These are phyloP conservation scores for Nowickia ferox DNA, from an alignment of 2,888 invertebrate genomes.

Conservation along the genomic window DNA sequence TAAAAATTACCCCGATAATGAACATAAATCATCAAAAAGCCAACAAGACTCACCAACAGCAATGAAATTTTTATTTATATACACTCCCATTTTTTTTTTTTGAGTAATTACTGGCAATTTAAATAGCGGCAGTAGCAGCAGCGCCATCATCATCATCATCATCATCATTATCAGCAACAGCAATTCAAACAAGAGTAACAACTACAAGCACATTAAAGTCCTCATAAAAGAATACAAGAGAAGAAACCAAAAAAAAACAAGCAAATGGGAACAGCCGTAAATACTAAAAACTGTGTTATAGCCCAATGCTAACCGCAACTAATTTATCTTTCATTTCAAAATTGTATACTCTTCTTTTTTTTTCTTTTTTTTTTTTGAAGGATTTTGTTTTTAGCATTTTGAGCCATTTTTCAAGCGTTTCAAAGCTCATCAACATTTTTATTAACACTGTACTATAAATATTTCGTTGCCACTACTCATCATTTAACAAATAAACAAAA, in stretches of 20 bases:
- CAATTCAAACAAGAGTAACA: not conserved
- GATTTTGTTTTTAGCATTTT: conserved; percentile 33
- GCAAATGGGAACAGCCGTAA: conserved; percentile 54
- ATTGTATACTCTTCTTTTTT: too few relatives aligned
- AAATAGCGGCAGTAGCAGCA: conserved; percentile 21
- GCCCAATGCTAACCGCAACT: conserved; percentile 48
- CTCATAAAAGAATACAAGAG: not conserved
- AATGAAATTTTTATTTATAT: conserved; percentile 36
- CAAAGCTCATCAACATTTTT: conserved; percentile 69
- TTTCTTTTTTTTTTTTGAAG: conserved; percentile 25
- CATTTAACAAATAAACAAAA: conserved; percentile 46
- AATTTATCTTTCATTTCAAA: conserved; percentile 52
- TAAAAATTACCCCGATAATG: not conserved
- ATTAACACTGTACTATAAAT: conserved; percentile 50
- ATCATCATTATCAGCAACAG: conserved; percentile 17
- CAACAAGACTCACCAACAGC: conserved; percentile 44
- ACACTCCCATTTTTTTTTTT: conserved; percentile 33
- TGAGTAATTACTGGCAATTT: conserved; percentile 57
- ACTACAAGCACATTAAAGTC: conserved; percentile 19
- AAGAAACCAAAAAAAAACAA: not conserved
- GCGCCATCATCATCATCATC: conserved; percentile 19
- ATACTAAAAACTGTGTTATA: conserved; percentile 52
- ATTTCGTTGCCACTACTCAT: conserved; percentile 21
- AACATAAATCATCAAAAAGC: conserved; percentile 65
- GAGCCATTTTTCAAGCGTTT: conserved; percentile 52